Percentiles rank a stretch among this genome's conserved stretches.
Evolutionary conservation across 2,888 invertebrate species (phyloP).

Genomic region (Diabrotica balteata): DNA sequence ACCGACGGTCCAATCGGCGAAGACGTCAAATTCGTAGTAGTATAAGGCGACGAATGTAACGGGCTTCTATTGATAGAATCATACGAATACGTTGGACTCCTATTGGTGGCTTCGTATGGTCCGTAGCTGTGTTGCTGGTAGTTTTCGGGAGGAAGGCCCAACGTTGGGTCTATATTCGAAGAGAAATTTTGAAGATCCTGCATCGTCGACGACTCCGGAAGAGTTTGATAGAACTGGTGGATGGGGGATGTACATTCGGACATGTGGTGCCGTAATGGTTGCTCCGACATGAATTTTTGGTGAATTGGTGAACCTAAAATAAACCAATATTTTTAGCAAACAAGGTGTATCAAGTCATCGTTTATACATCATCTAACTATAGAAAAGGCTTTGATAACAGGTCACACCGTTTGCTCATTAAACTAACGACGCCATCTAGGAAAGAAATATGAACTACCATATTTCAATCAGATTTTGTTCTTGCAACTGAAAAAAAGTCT

Average conservation of each 20-base stretch:
- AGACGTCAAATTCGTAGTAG: conserved; percentile 52
- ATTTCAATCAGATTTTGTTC: too few species aligned
- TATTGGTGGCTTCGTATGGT: conserved; percentile 41
- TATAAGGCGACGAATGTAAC: conserved; percentile 49
- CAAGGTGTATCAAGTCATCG: too few species aligned
- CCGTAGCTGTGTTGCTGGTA: conserved; percentile 41
- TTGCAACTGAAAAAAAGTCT: too few species aligned
- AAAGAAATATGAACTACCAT: too few species aligned
- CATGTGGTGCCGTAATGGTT: conserved; percentile 51
- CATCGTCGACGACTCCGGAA: conserved; percentile 66
- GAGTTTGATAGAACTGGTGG: conserved; percentile 63
- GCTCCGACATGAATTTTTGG: conserved; percentile 60
- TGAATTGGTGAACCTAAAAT: conserved; percentile 69
- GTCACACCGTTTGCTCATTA: too few species aligned
- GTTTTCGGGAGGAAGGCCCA: conserved; percentile 47
- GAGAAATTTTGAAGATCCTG: conserved; percentile 42
- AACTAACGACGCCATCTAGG: too few species aligned
- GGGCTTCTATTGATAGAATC: conserved; percentile 41
- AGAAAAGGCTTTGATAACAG: too few species aligned
- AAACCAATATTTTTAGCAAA: too few species aligned
- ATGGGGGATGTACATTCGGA: conserved; percentile 65
- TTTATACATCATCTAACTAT: too few species aligned
- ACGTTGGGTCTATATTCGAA: conserved; percentile 45
- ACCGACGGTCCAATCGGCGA: conserved; percentile 52
- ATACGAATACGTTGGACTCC: conserved; percentile 40